Evolutionary conservation across 2,888 invertebrate genomes (phyloP), one percentile per base, ranked within the genome.

Genomic region (Drosophila robusta): DNA sequence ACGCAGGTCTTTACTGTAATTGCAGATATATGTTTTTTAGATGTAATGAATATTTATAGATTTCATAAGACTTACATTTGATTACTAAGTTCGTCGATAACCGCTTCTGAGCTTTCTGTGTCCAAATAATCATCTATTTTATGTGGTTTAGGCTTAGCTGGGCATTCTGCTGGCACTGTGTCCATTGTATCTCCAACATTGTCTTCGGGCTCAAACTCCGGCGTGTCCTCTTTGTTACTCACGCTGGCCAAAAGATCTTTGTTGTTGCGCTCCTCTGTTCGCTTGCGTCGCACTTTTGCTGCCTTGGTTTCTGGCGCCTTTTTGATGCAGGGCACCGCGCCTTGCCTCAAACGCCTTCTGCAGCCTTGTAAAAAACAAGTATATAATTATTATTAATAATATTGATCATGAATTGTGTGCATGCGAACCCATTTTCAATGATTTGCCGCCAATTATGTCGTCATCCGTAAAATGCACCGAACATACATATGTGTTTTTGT

Each of bases 81-180:
- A 12, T 67, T 73, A 7, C 8, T 56, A 5, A 73, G 12, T 9
- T 71, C 67, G 32, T 71, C 71, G 8, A 67, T 67, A 2, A 71
- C 60, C 12, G 60, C 55, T 16, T 56, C 56, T 0, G 47, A 38
- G 18, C 67, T 61, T 26, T 71, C 74, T 1, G 24, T 29, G 26
- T 73, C 73, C 32, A 73, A 16, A 3, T 22, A 2, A 14, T 29
- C 16, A 24, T 29, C 14, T 0, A 16, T 4, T 4, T 7, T 14
- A 0, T 39, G 8, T 16, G 39, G 0, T 4, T 16, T 16, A 1
- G 16, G 9, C 16, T 39, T 9, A 1, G 16, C 16, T 4, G 16
- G 8, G 16, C 2, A 29, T 29, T 29, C 16, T 12, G 29, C 12
- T 29, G 12, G 5, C 11, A 0, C 9, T 3, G 29, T 11, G 1